A percentile compares a stretch with the other conserved stretches of the same genome.
Conservation (phyloP, 2,888 invertebrate species). For the Agrotis puta region DNA sequence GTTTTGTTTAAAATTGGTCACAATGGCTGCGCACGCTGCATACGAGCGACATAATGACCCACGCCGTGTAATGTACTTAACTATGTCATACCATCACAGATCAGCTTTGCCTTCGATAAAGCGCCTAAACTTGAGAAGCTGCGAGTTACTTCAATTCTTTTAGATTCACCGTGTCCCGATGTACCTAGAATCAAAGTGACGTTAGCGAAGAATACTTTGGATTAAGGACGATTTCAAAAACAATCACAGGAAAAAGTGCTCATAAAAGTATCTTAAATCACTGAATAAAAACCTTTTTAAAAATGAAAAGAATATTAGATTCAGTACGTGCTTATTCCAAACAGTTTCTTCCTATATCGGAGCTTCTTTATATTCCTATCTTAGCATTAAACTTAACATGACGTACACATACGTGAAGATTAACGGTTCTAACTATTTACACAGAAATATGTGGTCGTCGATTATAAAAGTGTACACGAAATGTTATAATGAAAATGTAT, state of each 20-base stretch:
- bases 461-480: conserved; percentile 55
- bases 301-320: conserved; percentile 31
- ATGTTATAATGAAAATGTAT: conserved; percentile 50
- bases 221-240: conserved; percentile 59
- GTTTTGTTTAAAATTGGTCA: conserved; percentile 70
- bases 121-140: conserved; percentile 79
- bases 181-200: conserved; percentile 55
- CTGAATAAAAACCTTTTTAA: conserved; percentile 20
- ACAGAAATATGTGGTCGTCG: conserved; percentile 57
- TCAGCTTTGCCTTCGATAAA: conserved; percentile 87
- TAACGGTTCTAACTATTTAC: conserved; percentile 59
- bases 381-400: conserved; percentile 58
- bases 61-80: conserved; percentile 86
- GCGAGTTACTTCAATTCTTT: conserved; percentile 67
- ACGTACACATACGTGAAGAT: conserved; percentile 62
- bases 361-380: conserved; percentile 66
- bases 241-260: conserved; percentile 35
- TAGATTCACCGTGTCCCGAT: conserved; percentile 29
- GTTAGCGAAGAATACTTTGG: conserved; percentile 60
- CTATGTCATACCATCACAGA: conserved; percentile 89
- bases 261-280: conserved; percentile 36
- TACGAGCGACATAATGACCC: conserved; percentile 75
- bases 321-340: conserved; percentile 61
- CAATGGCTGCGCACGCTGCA: conserved; percentile 68
- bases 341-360: conserved; percentile 58